phyloP scores from a whole-genome alignment of 2,888 invertebrate species.

The Brenthis hecate region DNA sequence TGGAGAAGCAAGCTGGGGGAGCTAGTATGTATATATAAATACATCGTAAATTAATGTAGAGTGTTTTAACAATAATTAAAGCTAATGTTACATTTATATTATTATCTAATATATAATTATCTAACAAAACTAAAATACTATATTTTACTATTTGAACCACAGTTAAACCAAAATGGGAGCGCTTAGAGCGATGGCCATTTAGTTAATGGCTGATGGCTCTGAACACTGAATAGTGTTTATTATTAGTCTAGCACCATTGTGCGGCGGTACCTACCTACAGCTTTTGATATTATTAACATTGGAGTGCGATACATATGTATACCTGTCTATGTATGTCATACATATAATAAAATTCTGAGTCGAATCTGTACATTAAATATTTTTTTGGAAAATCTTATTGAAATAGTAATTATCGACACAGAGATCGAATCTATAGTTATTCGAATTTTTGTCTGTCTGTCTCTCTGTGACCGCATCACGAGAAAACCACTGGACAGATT shows the following conservation, averaged over 20 bases:
- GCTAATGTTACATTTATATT: background rate
- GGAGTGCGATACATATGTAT: background rate
- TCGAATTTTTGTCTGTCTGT: no score
- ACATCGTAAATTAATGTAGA: no score
- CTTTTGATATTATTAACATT: slow-evolving; percentile 20
- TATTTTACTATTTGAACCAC: slow-evolving; percentile 6
- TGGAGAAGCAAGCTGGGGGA: no score
- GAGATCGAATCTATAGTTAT: no score
- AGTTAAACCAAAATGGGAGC: slow-evolving; percentile 18
- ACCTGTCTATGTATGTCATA: background rate
- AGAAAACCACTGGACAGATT: no score
- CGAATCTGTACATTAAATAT: no score
- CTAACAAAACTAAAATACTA: background rate
- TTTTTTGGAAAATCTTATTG: no score
- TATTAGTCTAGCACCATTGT: slow-evolving; percentile 17
- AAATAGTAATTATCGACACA: no score
- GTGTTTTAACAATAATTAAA: no score
- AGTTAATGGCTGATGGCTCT: slow-evolving; percentile 23
- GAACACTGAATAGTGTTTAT: slow-evolving; percentile 20
- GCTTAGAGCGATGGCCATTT: slow-evolving; percentile 19
- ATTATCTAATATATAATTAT: background rate
- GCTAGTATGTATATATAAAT: no score
- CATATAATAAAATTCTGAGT: no score
- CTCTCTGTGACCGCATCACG: no score
- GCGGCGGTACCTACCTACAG: background rate